Base-by-base conservation (phyloP, 2,888 invertebrate species). In the Zaprionus lineosus region DNA sequence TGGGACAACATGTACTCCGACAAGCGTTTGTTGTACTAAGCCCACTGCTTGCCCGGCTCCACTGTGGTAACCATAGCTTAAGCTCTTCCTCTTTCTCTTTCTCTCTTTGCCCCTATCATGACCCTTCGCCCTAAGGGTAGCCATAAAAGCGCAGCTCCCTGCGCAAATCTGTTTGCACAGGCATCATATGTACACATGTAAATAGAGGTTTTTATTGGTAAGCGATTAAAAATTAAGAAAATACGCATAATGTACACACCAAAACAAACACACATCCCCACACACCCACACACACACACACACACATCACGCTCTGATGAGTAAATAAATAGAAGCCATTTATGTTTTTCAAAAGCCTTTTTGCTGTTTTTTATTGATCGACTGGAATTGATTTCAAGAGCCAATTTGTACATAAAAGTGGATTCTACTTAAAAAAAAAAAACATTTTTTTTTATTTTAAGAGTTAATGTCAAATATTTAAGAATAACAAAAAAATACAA, bases 1-100 rank as follows among this genome's bases (percentile, higher is more conserved):
- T 90, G 90, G 90, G 88, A 90, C 57, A 76, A 78, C 58, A 79
- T 89, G 82, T 89, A 89, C 26, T 62, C 73, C 46, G 87, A 84
- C 57, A 75, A 64, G 57, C 37, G 55, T 47, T 57, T 84, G 34
- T 63, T 86, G 28, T 82, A 74, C 58, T 85, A 61, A 53, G 24
- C 8, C 7, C 12, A 1, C 8, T 11, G 12, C 14, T 9, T 44
- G 24, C 33, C 37, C 15, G 7, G n/a, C n/a, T n/a, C n/a, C n/a
- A n/a, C n/a, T n/a, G n/a, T 36, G 3, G 14, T 29, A 36, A 33
- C 41, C 36, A 36, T 59, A 47, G 50, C 33, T 51, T 66, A 67
- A 60, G 48, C n/a, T n/a, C n/a, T 31, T 12, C 31, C 9, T 28
- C 28, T n/a, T 47, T 64, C 36, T 26, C 18, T 8, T 37, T 14